A percentile compares a stretch with the other conserved stretches of the same genome.
phyloP scores from a whole-genome alignment of 1,140 invertebrate genomes.

The Dendrolimus punctatus region DNA sequence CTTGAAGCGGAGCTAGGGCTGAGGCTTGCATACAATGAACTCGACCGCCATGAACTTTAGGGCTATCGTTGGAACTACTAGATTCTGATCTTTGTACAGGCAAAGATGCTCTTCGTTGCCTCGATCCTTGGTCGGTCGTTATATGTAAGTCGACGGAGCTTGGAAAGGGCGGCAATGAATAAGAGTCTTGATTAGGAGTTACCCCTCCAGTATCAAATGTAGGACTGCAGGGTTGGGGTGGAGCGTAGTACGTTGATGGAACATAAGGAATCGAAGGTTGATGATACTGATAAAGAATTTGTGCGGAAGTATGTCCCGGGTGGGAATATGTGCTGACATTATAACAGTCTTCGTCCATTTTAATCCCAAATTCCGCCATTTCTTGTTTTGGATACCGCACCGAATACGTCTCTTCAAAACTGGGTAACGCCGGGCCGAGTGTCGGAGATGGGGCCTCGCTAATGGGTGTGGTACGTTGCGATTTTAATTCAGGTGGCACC shows the following conservation, averaged over 20 bases:
- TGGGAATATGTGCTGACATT: conserved; percentile 75
- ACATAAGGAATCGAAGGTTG: conserved; percentile 71
- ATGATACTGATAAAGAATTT: conserved; percentile 76
- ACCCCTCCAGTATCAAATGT: conserved; percentile 68
- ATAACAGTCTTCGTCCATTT: conserved; percentile 87
- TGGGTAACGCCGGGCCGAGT: conserved; percentile 80
- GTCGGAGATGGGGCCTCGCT: conserved; percentile 60
- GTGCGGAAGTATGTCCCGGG: conserved; percentile 62
- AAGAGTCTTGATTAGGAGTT: conserved; percentile 72
- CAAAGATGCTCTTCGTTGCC: conserved; percentile 80
- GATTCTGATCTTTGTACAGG: conserved; percentile 84
- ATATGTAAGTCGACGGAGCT: conserved; percentile 74
- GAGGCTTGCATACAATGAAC: conserved; percentile 73
- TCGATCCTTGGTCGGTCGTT: conserved; percentile 71
- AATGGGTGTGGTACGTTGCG: conserved; percentile 49
- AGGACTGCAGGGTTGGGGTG: conserved; percentile 71
- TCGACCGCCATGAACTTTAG: conserved; percentile 73
- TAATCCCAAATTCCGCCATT: conserved; percentile 75
- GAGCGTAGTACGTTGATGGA: conserved; percentile 70
- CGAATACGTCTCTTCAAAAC: conserved; percentile 90
- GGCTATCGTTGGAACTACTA: conserved; percentile 79
- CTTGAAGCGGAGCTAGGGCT: conserved; percentile 78
- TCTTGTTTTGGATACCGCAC: conserved; percentile 76
- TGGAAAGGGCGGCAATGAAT: conserved; percentile 76
- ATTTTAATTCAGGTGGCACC: conserved; percentile 51